These are phyloP conservation scores for Theonella swinhoei DNA, from an alignment of 37 sponge, comb jelly and placozoan genomes.

Conservation along the genomic window DNA sequence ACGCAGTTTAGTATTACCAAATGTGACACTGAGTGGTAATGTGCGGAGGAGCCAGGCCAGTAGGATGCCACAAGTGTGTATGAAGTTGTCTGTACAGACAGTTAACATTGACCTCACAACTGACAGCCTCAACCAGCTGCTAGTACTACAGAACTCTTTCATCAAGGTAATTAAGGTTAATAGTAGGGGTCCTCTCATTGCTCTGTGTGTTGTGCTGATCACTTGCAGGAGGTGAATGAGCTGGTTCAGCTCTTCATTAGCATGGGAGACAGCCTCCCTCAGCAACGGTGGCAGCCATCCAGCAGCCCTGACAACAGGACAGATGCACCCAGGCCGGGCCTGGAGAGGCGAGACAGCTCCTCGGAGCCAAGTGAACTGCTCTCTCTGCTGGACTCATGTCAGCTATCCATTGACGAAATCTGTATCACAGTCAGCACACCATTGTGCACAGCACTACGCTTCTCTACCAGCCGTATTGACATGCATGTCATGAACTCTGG, in stretches of 20 bases:
- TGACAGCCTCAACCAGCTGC: constrained; percentile 76
- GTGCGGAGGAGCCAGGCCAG: constrained; percentile 12
- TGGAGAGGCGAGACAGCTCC: neutral
- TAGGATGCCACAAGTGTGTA: constrained; percentile 20
- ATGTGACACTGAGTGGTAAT: constrained; percentile 31
- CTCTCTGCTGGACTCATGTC: constrained; percentile 43
- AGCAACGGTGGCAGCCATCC: neutral
- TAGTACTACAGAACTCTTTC: constrained; percentile 72
- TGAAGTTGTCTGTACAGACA: constrained; percentile 53
- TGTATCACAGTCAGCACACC: constrained; percentile 73
- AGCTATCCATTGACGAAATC: constrained; percentile 37
- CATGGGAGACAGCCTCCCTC: constrained; percentile 62
- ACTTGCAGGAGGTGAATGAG: constrained; percentile 61
- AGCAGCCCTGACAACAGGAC: too few relatives aligned
- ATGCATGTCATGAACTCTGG: constrained; percentile 50
- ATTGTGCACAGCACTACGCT: constrained; percentile 68
- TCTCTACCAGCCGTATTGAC: constrained; percentile 74
- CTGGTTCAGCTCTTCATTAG: constrained; percentile 49
- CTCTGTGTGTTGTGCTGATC: neutral
- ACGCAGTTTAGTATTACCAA: constrained; percentile 59
- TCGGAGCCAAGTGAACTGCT: constrained; percentile 6
- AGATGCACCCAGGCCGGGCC: neutral
- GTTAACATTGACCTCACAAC: constrained; percentile 73
- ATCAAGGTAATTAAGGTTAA: constrained; percentile 60
- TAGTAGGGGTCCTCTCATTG: neutral